phyloP scores from a whole-genome alignment of 30 jellyfish, hydroid and myxozoan genomes.

The Chrysaora quinquecirrha region DNA sequence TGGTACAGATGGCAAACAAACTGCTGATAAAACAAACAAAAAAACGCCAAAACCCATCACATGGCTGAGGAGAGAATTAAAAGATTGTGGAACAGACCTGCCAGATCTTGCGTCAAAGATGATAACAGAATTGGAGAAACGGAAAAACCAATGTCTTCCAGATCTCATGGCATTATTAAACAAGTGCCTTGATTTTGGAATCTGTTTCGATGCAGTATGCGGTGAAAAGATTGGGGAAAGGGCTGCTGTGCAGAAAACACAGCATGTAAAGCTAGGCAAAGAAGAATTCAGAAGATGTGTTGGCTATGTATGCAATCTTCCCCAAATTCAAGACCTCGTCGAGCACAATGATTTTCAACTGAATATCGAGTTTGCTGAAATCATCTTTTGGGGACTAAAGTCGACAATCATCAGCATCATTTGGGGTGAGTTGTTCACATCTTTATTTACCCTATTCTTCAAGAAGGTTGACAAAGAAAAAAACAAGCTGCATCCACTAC shows the following conservation, averaged over 20 bases:
- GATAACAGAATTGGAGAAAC: not conserved
- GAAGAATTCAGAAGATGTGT: slow-evolving; percentile 9
- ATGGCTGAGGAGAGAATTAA: not conserved
- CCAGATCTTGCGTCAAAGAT: not conserved
- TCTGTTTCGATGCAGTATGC: not conserved
- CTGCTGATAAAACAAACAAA: not conserved
- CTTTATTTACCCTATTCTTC: not conserved
- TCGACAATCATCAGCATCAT: not conserved
- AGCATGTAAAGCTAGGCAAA: not conserved
- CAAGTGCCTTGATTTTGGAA: slow-evolving; percentile 7
- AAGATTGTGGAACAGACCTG: not conserved
- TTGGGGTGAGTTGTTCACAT: not conserved
- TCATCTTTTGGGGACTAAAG: slow-evolving; percentile 18
- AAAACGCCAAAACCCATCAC: not conserved
- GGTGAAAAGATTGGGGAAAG: not conserved
- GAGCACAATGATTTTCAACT: too few relatives aligned
- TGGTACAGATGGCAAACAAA: not conserved
- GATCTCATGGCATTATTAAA: not conserved
- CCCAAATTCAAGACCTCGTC: not conserved
- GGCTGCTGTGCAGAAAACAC: not conserved
- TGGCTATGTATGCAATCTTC: not conserved
- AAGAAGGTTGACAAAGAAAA: too few relatives aligned
- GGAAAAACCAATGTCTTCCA: slow-evolving; percentile 6
- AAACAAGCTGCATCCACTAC: not conserved
- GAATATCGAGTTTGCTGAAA: not conserved